A percentile compares a stretch with the other conserved stretches of the same genome.
Evolutionary conservation across 2,888 invertebrate species (phyloP).

Genomic region (Eilema griseolum): DNA sequence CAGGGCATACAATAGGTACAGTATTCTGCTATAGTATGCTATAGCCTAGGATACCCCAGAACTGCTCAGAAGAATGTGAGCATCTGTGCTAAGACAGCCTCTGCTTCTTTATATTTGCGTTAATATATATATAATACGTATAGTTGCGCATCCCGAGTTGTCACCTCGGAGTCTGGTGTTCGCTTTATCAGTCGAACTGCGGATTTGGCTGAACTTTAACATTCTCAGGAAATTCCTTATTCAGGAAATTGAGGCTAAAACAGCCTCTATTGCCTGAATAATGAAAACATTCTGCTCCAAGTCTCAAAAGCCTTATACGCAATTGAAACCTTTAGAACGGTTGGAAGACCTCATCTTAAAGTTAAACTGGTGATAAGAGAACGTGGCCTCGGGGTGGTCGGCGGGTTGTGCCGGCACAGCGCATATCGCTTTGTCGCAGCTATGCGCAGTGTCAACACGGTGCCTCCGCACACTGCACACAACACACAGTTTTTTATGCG

Average conservation of each 20-base stretch:
- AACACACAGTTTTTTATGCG: slow-evolving; percentile 78
- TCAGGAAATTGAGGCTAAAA: too few relatives aligned
- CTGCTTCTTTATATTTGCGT: too few relatives aligned
- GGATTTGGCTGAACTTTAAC: too few relatives aligned
- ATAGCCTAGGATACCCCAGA: not conserved
- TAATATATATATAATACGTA: too few relatives aligned
- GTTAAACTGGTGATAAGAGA: slow-evolving; percentile 62
- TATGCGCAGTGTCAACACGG: slow-evolving; percentile 85
- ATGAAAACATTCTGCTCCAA: slow-evolving; percentile 6
- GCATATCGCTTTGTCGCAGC: slow-evolving; percentile 69
- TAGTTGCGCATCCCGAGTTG: too few relatives aligned
- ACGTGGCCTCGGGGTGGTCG: slow-evolving; percentile 71
- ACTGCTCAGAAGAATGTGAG: not conserved
- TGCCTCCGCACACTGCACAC: slow-evolving; percentile 70
- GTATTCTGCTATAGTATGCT: not conserved
- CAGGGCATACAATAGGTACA: too few relatives aligned
- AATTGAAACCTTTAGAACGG: not conserved
- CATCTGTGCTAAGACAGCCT: too few relatives aligned
- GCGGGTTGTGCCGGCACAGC: slow-evolving; percentile 58
- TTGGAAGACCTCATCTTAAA: slow-evolving; percentile 30
- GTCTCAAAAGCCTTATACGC: slow-evolving; percentile 25
- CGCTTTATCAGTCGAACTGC: too few relatives aligned
- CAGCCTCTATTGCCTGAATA: not conserved
- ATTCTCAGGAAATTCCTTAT: too few relatives aligned
- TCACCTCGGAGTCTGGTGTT: too few relatives aligned